Evolutionary conservation across 1,140 invertebrate genomes (phyloP).

Genomic region (Drosophila funebris): DNA sequence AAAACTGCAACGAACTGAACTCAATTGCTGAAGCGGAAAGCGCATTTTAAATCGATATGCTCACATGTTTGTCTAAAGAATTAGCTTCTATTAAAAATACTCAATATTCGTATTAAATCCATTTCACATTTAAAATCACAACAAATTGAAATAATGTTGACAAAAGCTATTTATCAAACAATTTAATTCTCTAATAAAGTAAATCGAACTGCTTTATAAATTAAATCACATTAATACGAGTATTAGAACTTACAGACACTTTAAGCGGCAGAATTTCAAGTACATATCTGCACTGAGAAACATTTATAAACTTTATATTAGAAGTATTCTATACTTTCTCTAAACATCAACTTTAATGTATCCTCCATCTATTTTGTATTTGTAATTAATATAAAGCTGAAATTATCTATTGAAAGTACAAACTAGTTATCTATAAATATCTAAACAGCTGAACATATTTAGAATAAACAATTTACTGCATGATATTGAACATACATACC

Average conservation of each 20-base stretch:
- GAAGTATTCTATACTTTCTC: too few species aligned
- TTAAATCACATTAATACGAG: neutral
- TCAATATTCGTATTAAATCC: constrained; percentile 5
- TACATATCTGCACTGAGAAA: neutral
- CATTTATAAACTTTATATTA: too few species aligned
- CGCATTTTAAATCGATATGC: constrained; percentile 8
- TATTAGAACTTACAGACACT: neutral
- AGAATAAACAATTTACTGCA: too few species aligned
- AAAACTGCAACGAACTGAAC: constrained; percentile 5
- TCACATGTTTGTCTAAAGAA: constrained; percentile 22
- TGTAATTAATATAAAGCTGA: too few species aligned
- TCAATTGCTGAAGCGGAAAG: constrained; percentile 34
- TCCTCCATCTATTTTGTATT: too few species aligned
- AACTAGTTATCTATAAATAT: too few species aligned
- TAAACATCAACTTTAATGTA: too few species aligned
- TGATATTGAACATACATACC: too few species aligned
- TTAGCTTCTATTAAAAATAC: constrained; percentile 37
- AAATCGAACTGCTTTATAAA: constrained; percentile 13
- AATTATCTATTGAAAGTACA: too few species aligned
- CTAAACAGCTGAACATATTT: too few species aligned
- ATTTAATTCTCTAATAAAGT: constrained; percentile 1
- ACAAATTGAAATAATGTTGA: neutral
- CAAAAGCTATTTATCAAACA: neutral
- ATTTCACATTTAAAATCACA: neutral
- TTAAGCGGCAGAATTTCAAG: neutral